phyloP scores from a whole-genome alignment of 2,113 vertebrate genomes.

The Bufo gargarizans region DNA sequence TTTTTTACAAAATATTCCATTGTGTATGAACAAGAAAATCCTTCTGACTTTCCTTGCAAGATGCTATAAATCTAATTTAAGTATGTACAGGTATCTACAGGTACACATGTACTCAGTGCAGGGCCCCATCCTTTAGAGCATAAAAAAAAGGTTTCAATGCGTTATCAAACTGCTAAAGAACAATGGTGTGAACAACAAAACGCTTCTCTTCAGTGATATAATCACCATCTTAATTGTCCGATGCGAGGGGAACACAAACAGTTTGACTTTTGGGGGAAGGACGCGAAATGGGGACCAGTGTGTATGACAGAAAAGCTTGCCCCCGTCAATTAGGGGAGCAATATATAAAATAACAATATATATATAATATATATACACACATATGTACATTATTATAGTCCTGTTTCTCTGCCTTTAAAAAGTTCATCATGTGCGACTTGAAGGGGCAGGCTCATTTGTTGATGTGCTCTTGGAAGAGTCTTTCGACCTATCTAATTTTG shows the following conservation, averaged over 20 bases:
- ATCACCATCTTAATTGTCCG: conserved; percentile 62
- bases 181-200: conserved; percentile 67
- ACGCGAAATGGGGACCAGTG: not conserved
- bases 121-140: conserved; percentile 67
- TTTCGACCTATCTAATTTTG: conserved; percentile 74
- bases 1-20: conserved; percentile 7
- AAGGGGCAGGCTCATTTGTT: conserved; percentile 56
- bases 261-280: too few species aligned
- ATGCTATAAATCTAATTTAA: not conserved
- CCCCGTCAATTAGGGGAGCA: not conserved
- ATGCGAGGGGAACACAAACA: too few species aligned
- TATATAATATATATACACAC: not conserved
- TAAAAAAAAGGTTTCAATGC: conserved; percentile 62
- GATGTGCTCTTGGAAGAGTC: conserved; percentile 74
- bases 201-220: conserved; percentile 25
- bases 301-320: not conserved
- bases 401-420: conserved; percentile 56
- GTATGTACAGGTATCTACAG: not conserved
- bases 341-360: not conserved
- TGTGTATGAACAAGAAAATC: not conserved
- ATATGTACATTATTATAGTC: conserved; percentile 64
- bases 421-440: conserved; percentile 43
- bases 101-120: conserved; percentile 60
- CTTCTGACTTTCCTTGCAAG: not conserved
- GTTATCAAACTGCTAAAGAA: conserved; percentile 73